Percentiles rank a stretch among this genome's conserved stretches.
phyloP scores from a whole-genome alignment of 2,113 vertebrate genomes.

The Salvelinus fontinalis region DNA sequence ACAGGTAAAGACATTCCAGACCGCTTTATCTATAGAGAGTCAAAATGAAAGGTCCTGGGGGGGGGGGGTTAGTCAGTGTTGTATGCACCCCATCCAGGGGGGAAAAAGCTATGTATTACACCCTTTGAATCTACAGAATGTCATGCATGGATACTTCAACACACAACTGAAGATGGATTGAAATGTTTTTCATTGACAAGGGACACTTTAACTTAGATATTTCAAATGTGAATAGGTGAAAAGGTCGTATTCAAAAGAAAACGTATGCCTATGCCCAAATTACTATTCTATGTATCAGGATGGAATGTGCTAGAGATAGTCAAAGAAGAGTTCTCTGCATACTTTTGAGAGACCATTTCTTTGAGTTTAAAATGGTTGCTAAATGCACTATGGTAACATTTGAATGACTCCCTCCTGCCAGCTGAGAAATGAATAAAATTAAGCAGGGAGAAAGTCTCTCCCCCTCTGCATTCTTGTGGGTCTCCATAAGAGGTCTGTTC shows the following conservation, averaged over 20 bases:
- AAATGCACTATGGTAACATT: constrained; percentile 40
- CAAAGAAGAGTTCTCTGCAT: background rate
- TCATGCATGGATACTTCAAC: background rate
- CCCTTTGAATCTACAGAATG: background rate
- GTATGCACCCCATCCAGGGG: background rate
- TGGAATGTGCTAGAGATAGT: constrained; percentile 25
- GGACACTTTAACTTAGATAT: background rate
- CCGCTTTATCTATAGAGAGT: background rate
- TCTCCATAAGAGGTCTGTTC: constrained; percentile 52
- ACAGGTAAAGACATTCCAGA: background rate
- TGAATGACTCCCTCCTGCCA: constrained; percentile 48
- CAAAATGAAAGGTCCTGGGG: background rate
- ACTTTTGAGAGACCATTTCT: constrained; percentile 24
- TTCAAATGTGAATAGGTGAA: no score
- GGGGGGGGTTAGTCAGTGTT: background rate
- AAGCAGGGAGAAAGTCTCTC: constrained; percentile 35
- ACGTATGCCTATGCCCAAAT: background rate
- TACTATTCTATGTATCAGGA: background rate
- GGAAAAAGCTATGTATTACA: background rate
- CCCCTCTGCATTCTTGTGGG: constrained; percentile 49
- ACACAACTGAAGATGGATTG: background rate
- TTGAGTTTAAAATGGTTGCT: constrained; percentile 28
- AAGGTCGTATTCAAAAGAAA: background rate
- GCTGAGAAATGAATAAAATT: constrained; percentile 51
- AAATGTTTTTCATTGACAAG: background rate